Conservation (phyloP, 64 coral and sea anemone genomes). For the Astreopora myriophthalma region DNA sequence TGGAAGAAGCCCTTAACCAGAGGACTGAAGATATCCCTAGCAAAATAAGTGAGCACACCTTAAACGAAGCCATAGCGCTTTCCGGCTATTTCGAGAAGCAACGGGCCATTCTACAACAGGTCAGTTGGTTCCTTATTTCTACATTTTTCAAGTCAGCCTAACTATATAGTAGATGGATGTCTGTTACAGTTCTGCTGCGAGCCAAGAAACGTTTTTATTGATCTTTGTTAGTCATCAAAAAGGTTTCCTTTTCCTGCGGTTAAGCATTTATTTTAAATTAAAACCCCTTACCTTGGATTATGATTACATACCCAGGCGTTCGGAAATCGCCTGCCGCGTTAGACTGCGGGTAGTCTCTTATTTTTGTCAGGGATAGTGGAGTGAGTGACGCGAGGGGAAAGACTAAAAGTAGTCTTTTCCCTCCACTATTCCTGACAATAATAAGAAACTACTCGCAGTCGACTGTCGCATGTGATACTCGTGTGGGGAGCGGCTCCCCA, state of each 20-base stretch:
- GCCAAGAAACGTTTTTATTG: no score
- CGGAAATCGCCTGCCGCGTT: no score
- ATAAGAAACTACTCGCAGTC: no score
- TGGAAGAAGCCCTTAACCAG: background rate
- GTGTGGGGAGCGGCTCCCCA: background rate
- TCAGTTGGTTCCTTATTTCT: background rate
- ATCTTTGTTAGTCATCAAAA: no score
- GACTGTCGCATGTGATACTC: no score
- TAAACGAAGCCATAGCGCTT: constrained; percentile 3
- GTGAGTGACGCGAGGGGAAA: background rate
- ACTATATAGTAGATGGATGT: background rate
- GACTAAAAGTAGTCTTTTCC: background rate
- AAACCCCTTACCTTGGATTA: no score
- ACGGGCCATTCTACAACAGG: constrained; percentile 10
- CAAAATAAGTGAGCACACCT: background rate
- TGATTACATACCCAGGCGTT: no score
- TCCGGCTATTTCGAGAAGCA: background rate
- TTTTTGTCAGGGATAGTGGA: background rate
- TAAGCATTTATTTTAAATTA: no score
- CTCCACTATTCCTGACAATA: background rate
- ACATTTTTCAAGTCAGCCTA: background rate
- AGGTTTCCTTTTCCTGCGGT: no score
- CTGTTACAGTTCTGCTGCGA: no score
- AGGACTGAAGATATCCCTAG: background rate
- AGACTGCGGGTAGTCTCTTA: no score